Evolutionary conservation across 2,888 invertebrate genomes (phyloP), one percentile per base, ranked within the genome.

Genomic region (Sialis lutaria): DNA sequence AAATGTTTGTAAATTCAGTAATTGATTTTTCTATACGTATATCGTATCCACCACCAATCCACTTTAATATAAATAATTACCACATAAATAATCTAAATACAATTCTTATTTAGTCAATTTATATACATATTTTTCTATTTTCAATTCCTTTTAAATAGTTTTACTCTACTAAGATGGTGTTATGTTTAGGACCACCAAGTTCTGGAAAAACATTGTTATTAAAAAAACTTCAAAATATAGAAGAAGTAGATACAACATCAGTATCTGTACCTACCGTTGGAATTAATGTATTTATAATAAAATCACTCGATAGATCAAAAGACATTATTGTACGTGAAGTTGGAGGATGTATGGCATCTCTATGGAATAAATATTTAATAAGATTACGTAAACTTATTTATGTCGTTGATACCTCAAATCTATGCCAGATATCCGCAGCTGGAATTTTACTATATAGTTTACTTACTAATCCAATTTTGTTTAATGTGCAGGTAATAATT

Each of bases 361-460:
- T 88, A 45, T 89, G 88, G 88, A 73, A 73, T 22, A 80, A 79
- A 58, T 87, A 87, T 60, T 80, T 81, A 53, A 72, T 73, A 40
- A 75, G 76, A 45, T 61, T 74, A 31, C 69, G 72, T 50, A 81
- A 80, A 63, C 71, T 89, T 1, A 75, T 88, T 50, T 88, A 81
- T 57, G 86, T 87, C 1, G 81, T 88, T 12, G 88, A 89, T 58
- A 79, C 84, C 0, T 85, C 87, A 8, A 87, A 88, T 66, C 67
- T 88, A 39, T 88, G 88, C 56, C 87, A 87, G 65, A 87, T 88
- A 57, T 85, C 87, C 1, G 84, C 84, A 2, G 85, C 87, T 9
- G 84, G 85, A 22, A 84, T 88, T 1, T 67, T 87, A 37, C 66
- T 89, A 0, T 88, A 87, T 60, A 81, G 84, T 0, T 69, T 87